Percentiles rank a stretch among this genome's conserved stretches.
Evolutionary conservation across 2,888 invertebrate genomes (phyloP).

Genomic region (Pseudococcus viburni): DNA sequence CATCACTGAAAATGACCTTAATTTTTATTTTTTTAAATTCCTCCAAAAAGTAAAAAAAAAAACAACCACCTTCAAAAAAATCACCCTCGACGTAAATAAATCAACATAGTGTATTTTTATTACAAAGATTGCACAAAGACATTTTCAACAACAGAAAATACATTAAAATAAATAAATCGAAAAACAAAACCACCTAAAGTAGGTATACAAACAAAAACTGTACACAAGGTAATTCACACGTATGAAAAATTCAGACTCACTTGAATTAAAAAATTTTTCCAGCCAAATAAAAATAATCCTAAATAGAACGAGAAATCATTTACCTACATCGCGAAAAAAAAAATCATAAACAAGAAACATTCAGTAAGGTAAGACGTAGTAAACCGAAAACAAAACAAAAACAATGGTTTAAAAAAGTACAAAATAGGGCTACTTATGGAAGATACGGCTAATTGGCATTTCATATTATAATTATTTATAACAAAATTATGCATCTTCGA

Average conservation of each 20-base stretch:
- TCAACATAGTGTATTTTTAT: conserved; percentile 6
- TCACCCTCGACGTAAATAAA: background rate
- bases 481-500: conserved; percentile 42
- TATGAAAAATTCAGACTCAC: conserved; percentile 31
- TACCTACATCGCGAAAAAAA: background rate
- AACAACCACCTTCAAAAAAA: background rate
- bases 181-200: background rate
- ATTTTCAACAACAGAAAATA: conserved; percentile 33
- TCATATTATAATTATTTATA: background rate
- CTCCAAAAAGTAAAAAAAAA: no score
- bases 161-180: background rate
- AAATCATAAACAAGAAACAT: background rate
- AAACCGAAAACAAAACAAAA: background rate
- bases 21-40: no score
- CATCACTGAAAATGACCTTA: no score
- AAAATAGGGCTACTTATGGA: conserved; percentile 41
- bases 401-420: conserved; percentile 24
- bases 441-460: conserved; percentile 38
- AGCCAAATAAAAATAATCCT: conserved; percentile 1
- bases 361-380: background rate
- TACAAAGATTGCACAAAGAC: conserved; percentile 37
- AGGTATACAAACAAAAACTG: background rate
- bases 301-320: background rate
- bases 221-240: background rate
- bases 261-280: background rate